phyloP scores from a whole-genome alignment of 2,113 vertebrate genomes.

The Brachionichthys hirsutus region DNA sequence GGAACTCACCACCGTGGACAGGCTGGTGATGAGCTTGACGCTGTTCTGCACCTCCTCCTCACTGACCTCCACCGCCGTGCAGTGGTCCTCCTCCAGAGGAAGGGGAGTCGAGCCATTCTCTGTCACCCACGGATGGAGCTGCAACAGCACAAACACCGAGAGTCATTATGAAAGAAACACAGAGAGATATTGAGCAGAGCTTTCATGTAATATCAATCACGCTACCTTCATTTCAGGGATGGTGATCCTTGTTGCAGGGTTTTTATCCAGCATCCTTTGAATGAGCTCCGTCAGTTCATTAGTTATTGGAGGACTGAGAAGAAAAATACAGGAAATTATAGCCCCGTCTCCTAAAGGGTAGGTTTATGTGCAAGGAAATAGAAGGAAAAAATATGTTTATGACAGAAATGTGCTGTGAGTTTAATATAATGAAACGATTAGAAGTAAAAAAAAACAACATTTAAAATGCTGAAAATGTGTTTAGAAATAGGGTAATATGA shows the following conservation, averaged over 20 bases:
- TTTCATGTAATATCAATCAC: too few species aligned
- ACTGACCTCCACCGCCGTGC: slow-evolving; percentile 88
- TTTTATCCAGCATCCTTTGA: slow-evolving; percentile 89
- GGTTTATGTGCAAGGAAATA: too few species aligned
- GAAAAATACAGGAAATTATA: neutral
- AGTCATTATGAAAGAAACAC: neutral
- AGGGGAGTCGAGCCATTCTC: slow-evolving; percentile 78
- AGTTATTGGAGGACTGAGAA: slow-evolving; percentile 78
- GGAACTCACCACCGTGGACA: slow-evolving; percentile 88
- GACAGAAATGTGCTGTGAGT: too few species aligned
- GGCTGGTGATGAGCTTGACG: slow-evolving; percentile 87
- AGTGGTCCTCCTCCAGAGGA: slow-evolving; percentile 92
- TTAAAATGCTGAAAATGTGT: too few species aligned
- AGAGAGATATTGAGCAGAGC: too few species aligned
- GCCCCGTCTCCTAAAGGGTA: too few species aligned
- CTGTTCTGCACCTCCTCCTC: slow-evolving; percentile 97
- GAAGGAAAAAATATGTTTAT: too few species aligned
- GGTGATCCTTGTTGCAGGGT: slow-evolving; percentile 86
- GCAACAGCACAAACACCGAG: neutral
- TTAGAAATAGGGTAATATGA: too few species aligned
- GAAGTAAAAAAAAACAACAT: too few species aligned
- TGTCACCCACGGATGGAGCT: slow-evolving; percentile 91
- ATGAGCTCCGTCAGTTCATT: slow-evolving; percentile 85
- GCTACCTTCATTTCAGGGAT: slow-evolving; percentile 90
- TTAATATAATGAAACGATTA: too few species aligned